phyloP scores from a whole-genome alignment of 2,113 vertebrate species.

The Polypterus bichir region DNA sequence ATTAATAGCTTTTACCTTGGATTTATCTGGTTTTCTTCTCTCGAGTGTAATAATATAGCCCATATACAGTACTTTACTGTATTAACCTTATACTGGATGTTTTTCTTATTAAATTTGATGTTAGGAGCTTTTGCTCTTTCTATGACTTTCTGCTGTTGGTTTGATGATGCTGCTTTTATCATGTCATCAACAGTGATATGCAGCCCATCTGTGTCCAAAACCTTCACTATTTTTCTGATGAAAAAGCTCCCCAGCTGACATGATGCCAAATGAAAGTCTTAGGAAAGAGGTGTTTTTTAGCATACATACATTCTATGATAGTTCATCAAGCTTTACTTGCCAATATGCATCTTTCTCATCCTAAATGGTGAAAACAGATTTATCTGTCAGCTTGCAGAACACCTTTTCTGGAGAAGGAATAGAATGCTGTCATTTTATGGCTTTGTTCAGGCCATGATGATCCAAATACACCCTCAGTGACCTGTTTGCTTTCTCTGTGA shows the following conservation, averaged over 20 bases:
- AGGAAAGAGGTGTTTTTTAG: too few relatives aligned
- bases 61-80: background rate
- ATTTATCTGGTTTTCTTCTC: background rate
- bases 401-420: too few relatives aligned
- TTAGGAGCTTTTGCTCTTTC: background rate
- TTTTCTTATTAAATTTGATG: background rate
- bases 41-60: background rate
- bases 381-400: too few relatives aligned
- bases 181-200: background rate
- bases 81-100: background rate
- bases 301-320: too few relatives aligned
- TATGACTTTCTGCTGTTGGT: background rate
- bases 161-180: background rate
- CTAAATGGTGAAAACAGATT: too few relatives aligned
- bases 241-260: background rate
- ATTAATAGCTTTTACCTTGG: too few relatives aligned
- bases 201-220: background rate
- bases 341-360: too few relatives aligned
- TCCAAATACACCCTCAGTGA: too few relatives aligned
- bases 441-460: too few relatives aligned
- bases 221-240: background rate
- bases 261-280: background rate
- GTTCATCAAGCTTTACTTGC: too few relatives aligned
- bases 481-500: too few relatives aligned
- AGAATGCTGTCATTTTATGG: too few relatives aligned